A percentile compares a stretch with the other conserved stretches of the same genome.
Evolutionary conservation across 2,888 invertebrate species (phyloP).

Genomic region (Atherix ibis): DNA sequence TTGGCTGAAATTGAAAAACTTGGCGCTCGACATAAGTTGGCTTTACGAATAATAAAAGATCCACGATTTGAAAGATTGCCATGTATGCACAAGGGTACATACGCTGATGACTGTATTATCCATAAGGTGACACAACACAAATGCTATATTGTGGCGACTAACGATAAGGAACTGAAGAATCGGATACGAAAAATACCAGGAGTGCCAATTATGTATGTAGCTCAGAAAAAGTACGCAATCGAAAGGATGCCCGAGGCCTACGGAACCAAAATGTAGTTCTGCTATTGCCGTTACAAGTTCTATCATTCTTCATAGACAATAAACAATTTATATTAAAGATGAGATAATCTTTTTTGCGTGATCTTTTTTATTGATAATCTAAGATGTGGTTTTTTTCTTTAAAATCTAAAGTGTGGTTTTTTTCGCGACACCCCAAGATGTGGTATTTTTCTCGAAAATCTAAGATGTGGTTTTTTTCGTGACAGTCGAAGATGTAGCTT

Average conservation of each 20-base stretch:
- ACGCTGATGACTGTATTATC: constrained; percentile 97
- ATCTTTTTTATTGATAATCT: too few species aligned
- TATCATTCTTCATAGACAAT: too few species aligned
- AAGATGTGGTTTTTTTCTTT: too few species aligned
- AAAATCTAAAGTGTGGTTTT: too few species aligned
- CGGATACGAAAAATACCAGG: constrained; percentile 95
- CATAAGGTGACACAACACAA: constrained; percentile 95
- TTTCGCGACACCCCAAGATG: too few species aligned
- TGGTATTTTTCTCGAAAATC: too few species aligned
- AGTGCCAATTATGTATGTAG: constrained; percentile 96
- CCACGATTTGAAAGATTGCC: constrained; percentile 81
- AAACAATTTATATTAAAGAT: too few species aligned
- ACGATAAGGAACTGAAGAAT: constrained; percentile 91
- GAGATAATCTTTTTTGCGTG: too few species aligned
- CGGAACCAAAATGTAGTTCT: constrained; percentile 52
- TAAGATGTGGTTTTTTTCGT: too few species aligned
- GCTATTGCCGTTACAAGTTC: too few species aligned
- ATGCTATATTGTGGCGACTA: constrained; percentile 98
- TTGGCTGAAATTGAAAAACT: constrained; percentile 94
- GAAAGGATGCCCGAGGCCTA: constrained; percentile 99
- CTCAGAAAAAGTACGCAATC: constrained; percentile 83
- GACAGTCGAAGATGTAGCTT: too few species aligned
- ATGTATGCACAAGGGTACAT: constrained; percentile 94
- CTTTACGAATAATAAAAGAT: constrained; percentile 87
- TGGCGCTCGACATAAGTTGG: constrained; percentile 87